These are phyloP conservation scores for Trogon surrucura DNA, from an alignment of 2,113 vertebrate genomes.

Conservation along the genomic window DNA sequence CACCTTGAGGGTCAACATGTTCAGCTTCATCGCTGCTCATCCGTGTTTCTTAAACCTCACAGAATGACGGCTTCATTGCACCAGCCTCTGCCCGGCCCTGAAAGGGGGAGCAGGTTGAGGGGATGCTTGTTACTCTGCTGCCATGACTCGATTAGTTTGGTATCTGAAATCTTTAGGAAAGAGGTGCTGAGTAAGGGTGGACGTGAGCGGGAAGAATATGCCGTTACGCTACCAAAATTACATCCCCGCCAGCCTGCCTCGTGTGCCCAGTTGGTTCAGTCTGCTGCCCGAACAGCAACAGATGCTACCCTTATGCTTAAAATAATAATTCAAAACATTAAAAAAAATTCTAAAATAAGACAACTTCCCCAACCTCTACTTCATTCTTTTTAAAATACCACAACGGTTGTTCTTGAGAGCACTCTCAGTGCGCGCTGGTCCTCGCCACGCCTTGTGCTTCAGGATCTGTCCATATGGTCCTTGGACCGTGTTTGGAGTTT, in stretches of 20 bases:
- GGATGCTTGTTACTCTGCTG: not conserved
- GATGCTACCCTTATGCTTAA: not conserved
- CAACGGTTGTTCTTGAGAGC: not conserved
- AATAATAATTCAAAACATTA: not conserved
- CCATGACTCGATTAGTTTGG: not conserved
- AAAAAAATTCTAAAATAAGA: too few relatives aligned
- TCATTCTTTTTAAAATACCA: fast-evolving
- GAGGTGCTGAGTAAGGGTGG: not conserved
- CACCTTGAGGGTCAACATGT: not conserved
- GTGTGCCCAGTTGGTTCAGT: not conserved
- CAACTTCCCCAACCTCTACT: not conserved
- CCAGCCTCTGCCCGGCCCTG: not conserved
- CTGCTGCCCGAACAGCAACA: not conserved
- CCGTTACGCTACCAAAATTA: not conserved
- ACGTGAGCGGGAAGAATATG: not conserved
- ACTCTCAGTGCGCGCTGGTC: not conserved
- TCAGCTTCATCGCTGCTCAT: not conserved
- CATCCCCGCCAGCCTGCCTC: not conserved
- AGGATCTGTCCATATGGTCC: not conserved
- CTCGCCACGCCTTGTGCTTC: not conserved
- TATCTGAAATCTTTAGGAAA: not conserved
- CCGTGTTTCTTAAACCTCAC: fast-evolving
- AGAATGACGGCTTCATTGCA: fast-evolving
- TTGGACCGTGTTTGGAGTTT: not conserved
- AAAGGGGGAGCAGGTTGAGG: not conserved